These are phyloP conservation scores for Elanus axillaris DNA, from an alignment of 2,113 vertebrate species.

Conservation along the genomic window DNA sequence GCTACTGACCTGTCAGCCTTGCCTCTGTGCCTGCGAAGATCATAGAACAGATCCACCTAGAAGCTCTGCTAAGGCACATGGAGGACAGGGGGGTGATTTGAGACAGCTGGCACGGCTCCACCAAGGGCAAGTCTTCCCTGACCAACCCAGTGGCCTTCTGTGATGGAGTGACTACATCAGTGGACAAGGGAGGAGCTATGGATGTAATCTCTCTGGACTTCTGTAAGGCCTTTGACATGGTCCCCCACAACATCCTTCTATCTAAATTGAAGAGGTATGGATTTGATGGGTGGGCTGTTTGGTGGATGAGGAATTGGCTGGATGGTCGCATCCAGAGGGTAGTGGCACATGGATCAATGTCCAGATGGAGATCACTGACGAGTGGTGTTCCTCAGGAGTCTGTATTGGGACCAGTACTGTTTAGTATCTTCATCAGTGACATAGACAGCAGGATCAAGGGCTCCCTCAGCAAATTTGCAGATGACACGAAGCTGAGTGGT, in stretches of 20 bases:
- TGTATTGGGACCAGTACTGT: background rate
- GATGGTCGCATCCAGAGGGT: background rate
- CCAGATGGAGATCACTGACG: background rate
- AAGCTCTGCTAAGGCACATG: background rate
- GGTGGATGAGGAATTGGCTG: background rate
- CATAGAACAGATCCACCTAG: background rate
- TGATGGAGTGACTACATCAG: background rate
- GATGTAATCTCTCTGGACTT: background rate
- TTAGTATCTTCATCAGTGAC: background rate
- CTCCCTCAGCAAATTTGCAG: background rate
- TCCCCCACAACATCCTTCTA: too few species aligned
- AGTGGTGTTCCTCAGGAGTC: background rate
- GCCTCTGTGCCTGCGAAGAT: background rate
- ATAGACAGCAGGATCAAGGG: too few species aligned
- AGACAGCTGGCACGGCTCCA: background rate
- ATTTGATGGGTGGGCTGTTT: background rate
- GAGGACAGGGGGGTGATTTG: background rate
- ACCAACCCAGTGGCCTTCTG: background rate
- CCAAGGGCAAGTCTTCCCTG: background rate
- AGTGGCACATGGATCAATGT: background rate
- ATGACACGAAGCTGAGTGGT: background rate
- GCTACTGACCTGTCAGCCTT: background rate
- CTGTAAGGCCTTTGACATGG: background rate
- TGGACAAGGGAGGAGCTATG: background rate
- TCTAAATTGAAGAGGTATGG: background rate